Evolutionary conservation across 2,113 vertebrate genomes (phyloP), one percentile per base, ranked within the genome.

Genomic region (Sceloporus undulatus): DNA sequence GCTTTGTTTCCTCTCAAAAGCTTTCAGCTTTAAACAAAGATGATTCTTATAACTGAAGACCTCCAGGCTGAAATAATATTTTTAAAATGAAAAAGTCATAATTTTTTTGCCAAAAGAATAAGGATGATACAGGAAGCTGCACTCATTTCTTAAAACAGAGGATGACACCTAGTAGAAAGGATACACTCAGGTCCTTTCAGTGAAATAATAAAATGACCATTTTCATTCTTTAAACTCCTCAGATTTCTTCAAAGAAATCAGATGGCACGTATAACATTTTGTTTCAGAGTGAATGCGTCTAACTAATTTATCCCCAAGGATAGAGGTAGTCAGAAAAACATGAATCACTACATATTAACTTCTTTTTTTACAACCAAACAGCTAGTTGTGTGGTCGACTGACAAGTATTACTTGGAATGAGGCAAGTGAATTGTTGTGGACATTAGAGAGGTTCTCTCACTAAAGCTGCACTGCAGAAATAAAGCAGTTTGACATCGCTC

Each of bases 11-110:
- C 77, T 27, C 79, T 92, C 91, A 91, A 90, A 93, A 93, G 9
- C 79, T 95, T 94, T 93, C 94, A 92, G 93, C 38, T 70, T 93
- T 91, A 85, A 94, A 90, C 29, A 82, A 91, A 92, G 84, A 89
- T 93, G 91, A 92, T 93, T 62, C 27, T 93, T 91, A 81, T 87
- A 75, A 94, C 89, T 93, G 92, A 94, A 94, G 73, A 89, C 85
- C 90, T 94, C 90, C 89, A 25, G 56, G 88, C 48, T 91, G n/a
- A 90, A 94, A 54, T 25, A 86, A 85, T 77, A 65, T 11, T 66
- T 85, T 85, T 77, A 59, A n/a, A 34, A 62, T n/a, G 52, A 48
- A 52, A 79, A 56, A 85, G 42, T 91, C 91, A 89, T 52, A 52
- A 88, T 96, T 93, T 85, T 62, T 89, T 77, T 88, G 93, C 81